phyloP scores from a whole-genome alignment of 2,797 vertebrate species.

The Sebastiscus tertius region DNA sequence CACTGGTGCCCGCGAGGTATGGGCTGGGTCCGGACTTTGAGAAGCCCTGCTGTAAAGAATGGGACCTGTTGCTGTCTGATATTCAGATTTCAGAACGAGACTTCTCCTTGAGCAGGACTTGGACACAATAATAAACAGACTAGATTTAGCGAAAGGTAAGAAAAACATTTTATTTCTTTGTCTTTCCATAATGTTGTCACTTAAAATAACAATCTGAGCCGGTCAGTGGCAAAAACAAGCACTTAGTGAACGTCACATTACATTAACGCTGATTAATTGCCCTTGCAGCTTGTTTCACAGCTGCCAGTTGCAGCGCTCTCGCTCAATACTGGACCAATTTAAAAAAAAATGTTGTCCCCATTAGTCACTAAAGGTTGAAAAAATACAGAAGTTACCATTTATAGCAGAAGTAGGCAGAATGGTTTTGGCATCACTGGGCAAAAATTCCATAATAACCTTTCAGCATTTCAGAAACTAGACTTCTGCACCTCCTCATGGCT shows the following conservation, averaged over 20 bases:
- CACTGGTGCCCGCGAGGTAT: too few relatives aligned
- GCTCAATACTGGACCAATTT: too few relatives aligned
- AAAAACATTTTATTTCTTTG: neutral
- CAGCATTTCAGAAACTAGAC: too few relatives aligned
- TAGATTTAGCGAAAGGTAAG: neutral
- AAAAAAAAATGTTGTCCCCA: neutral
- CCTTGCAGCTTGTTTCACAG: neutral
- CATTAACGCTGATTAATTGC: neutral
- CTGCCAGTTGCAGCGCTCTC: neutral
- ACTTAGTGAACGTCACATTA: neutral
- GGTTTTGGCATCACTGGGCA: too few relatives aligned
- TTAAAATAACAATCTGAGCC: neutral
- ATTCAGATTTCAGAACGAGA: neutral
- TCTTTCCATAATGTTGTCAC: neutral
- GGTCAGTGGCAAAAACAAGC: neutral
- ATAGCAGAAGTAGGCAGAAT: too few relatives aligned
- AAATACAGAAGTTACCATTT: too few relatives aligned
- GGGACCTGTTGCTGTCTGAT: neutral
- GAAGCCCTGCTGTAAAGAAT: neutral
- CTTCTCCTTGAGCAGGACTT: neutral
- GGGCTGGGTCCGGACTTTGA: neutral
- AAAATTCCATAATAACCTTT: too few relatives aligned
- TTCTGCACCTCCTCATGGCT: too few relatives aligned
- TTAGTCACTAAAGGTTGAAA: neutral
- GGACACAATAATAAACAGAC: neutral